Conservation (phyloP, 2,888 invertebrate genomes). For the Stegophylla sp. region DNA sequence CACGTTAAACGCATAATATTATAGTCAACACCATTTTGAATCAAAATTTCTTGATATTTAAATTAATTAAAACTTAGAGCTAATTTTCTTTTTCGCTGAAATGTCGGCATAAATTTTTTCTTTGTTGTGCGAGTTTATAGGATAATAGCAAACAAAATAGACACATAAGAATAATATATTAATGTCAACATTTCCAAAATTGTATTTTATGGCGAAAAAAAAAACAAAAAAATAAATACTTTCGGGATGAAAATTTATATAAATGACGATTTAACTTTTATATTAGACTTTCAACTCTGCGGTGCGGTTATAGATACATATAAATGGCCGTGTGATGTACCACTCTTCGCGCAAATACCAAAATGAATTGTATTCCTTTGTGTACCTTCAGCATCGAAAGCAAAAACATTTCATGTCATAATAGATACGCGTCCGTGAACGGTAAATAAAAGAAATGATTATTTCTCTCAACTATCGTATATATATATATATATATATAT, state of each 20-base stretch:
- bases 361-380: conserved; percentile 38
- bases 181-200: not conserved
- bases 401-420: conserved; percentile 21
- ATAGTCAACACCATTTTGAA: too few species aligned
- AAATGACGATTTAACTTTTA: conserved; percentile 2
- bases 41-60: too few species aligned
- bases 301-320: not conserved
- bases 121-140: too few species aligned
- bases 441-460: conserved; percentile 35
- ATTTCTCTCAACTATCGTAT: conserved; percentile 47
- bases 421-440: conserved; percentile 23
- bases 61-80: too few species aligned
- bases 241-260: not conserved
- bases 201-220: not conserved
- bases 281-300: conserved; percentile 9
- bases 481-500: too few species aligned
- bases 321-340: not conserved
- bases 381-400: conserved; percentile 28
- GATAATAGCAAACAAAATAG: too few species aligned
- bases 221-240: not conserved
- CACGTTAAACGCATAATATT: too few species aligned
- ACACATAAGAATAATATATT: not conserved
- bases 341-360: not conserved
- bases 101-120: too few species aligned
- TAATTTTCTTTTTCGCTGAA: too few species aligned